A percentile compares a stretch with the other conserved stretches of the same genome.
phyloP scores from a whole-genome alignment of 2,888 invertebrate genomes.

The Ophioninae sp. region DNA sequence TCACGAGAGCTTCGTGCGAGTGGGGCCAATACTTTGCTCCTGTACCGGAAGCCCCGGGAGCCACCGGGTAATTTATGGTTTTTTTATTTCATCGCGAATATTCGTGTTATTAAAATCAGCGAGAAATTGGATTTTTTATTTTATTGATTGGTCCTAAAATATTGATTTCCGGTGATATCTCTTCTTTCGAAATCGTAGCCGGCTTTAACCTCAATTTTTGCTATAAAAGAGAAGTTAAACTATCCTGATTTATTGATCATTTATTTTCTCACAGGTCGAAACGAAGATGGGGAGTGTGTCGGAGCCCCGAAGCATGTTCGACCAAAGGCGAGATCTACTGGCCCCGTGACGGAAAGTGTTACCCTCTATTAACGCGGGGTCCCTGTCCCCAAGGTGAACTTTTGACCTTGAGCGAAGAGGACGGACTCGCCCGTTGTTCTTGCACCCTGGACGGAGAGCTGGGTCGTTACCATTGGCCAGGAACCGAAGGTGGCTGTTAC shows the following conservation, averaged over 20 bases:
- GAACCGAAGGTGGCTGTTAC: slow-evolving; percentile 87
- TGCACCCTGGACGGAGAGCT: slow-evolving; percentile 83
- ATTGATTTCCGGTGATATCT: no score
- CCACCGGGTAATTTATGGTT: slow-evolving; percentile 67
- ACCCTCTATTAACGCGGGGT: slow-evolving; percentile 87
- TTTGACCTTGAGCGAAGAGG: slow-evolving; percentile 83
- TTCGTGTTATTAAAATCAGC: no score
- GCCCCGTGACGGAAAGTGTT: slow-evolving; percentile 90
- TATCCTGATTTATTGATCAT: no score
- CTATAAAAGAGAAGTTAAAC: no score
- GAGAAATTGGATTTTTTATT: no score
- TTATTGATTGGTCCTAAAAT: no score
- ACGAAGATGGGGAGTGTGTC: slow-evolving; percentile 88
- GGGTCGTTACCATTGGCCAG: slow-evolving; percentile 84
- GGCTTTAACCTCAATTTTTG: no score
- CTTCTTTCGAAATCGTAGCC: no score
- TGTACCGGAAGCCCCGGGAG: slow-evolving; percentile 79
- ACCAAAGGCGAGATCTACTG: slow-evolving; percentile 87
- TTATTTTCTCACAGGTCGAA: slow-evolving; percentile 81
- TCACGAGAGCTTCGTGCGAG: slow-evolving; percentile 88
- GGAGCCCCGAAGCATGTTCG: slow-evolving; percentile 85
- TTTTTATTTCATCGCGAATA: no score
- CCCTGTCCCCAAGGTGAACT: slow-evolving; percentile 90
- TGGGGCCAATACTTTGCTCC: slow-evolving; percentile 90
- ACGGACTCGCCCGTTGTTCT: slow-evolving; percentile 86